Base-by-base conservation (phyloP, 1,140 invertebrate genomes). In the Conus betulinus region DNA sequence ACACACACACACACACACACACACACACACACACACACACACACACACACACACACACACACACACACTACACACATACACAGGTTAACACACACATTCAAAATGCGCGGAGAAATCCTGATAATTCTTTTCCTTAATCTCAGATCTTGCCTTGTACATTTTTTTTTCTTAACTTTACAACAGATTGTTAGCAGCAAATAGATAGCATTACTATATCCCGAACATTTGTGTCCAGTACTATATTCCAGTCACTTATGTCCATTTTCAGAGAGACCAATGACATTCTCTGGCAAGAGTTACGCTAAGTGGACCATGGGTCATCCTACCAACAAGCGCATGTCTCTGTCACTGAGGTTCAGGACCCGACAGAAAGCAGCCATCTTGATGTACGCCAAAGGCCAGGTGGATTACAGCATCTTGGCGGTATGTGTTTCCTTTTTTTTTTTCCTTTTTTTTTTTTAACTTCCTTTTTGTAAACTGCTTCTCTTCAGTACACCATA, bases 371-470 rank as follows among this genome's bases (percentile, higher is more conserved):
- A 97, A 3, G 97, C 97, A 55, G 98, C 98, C n/a, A 98, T 97
- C 88, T 93, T 99, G 1, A 97, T 99, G 96, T 98, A 97, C 94
- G 97, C 97, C 0, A 96, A 97, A 55, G 98, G 98, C 0, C 97
- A 97, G 92, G 96, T 98, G 52, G 98, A 99, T 93, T 99, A 98
- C 94, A 98, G 98, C 90, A 97, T 98, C 76, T 95, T 99, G 63
- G 98, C 99, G 96, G 97, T 97, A 55, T 39, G 74, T 81, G 57
- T 60, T 60, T 15, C 15, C 57, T 15, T 60, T 8, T 11, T 27
- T 25, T 67, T 67, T 85, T 39, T 39, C 63, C 17, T 60, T 60
- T 60, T 60, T 60, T 57, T 57, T 60, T 60, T 60, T 60, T 5
- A 11, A 11, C 15, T 60, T 60, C 15, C 15, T 60, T 60, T 60